Conservation (phyloP, 2,113 vertebrate genomes). For the Calidris pugnax region DNA sequence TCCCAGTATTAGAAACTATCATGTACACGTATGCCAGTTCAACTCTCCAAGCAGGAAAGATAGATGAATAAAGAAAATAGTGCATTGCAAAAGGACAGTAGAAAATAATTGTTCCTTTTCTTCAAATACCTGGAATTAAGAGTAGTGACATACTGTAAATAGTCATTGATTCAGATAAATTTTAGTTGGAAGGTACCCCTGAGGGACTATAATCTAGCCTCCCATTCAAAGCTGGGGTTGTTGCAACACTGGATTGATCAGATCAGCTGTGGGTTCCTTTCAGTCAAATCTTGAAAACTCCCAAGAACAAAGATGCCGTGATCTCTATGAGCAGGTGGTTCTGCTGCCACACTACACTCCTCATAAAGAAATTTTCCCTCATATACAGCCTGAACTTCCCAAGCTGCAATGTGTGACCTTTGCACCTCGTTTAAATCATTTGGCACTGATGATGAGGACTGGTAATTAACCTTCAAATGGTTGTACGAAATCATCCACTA, state of each 20-base stretch:
- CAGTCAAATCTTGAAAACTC: background rate
- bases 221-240: background rate
- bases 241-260: background rate
- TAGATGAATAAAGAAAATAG: background rate
- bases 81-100: background rate
- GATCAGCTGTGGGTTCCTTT: background rate
- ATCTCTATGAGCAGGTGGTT: background rate
- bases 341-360: background rate
- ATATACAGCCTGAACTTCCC: background rate
- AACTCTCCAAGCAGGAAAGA: background rate
- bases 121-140: background rate
- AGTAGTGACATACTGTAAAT: background rate
- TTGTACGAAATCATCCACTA: background rate
- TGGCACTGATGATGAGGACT: background rate
- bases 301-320: background rate
- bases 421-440: background rate
- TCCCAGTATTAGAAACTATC: background rate
- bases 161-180: background rate
- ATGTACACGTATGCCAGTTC: background rate
- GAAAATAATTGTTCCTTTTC: background rate
- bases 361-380: background rate
- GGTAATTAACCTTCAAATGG: background rate
- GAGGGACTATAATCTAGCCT: background rate
- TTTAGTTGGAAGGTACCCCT: background rate
- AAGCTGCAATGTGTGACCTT: background rate